Percentiles rank a stretch among this genome's conserved stretches.
Evolutionary conservation across 2,888 invertebrate genomes (phyloP).

Genomic region (Dexiosoma caninum): DNA sequence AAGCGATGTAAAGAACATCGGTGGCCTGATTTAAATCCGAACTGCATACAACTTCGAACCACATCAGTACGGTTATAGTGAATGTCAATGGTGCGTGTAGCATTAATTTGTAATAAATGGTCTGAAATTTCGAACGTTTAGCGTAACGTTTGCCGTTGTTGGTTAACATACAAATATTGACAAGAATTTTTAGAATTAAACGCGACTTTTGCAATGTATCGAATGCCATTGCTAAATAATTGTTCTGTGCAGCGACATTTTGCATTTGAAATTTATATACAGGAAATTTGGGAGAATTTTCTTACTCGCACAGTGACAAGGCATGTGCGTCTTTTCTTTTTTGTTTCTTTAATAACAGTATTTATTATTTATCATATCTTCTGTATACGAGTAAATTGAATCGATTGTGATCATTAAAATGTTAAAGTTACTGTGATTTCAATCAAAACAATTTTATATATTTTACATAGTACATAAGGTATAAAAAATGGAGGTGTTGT

Average conservation of each 20-base stretch:
- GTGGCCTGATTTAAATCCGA: constrained; percentile 69
- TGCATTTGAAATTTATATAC: not conserved
- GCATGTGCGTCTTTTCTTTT: too few species aligned
- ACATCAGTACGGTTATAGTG: constrained; percentile 69
- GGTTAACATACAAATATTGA: constrained; percentile 27
- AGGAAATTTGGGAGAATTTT: not conserved
- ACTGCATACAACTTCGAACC: constrained; percentile 69
- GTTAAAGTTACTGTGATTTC: too few species aligned
- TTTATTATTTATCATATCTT: too few species aligned
- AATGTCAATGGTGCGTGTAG: constrained; percentile 69
- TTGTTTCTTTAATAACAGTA: too few species aligned
- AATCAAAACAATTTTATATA: too few species aligned
- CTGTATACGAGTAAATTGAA: too few species aligned
- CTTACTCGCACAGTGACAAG: not conserved
- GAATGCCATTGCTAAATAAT: constrained; percentile 29
- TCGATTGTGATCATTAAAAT: too few species aligned
- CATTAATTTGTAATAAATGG: constrained; percentile 43
- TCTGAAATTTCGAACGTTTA: not conserved
- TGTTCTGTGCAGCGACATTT: not conserved
- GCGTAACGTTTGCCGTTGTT: constrained; percentile 13
- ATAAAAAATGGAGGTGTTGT: too few species aligned
- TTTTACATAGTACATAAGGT: too few species aligned
- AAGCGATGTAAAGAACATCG: constrained; percentile 70
- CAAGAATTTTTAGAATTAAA: constrained; percentile 16
- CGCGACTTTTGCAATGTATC: constrained; percentile 44